phyloP scores from a whole-genome alignment of 92 coral and sea anemone species.

The Phenganax stokvisi region DNA sequence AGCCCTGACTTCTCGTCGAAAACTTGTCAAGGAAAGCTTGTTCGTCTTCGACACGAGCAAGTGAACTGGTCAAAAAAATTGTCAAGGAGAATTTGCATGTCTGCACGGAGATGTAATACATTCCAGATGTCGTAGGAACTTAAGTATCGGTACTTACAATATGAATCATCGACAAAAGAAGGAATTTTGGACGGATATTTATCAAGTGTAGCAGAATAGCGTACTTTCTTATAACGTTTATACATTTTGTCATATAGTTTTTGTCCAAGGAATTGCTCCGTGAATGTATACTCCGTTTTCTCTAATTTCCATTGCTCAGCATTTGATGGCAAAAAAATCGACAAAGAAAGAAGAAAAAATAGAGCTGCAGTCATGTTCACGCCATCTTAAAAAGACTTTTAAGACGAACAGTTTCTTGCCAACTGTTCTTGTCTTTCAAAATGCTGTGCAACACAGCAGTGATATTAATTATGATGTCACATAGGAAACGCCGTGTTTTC shows the following conservation, averaged over 20 bases:
- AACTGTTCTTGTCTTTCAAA: too few relatives aligned
- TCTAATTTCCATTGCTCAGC: not conserved
- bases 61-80: too few relatives aligned
- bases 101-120: too few relatives aligned
- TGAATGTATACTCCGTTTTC: too few relatives aligned
- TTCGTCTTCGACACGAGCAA: too few relatives aligned
- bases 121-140: not conserved
- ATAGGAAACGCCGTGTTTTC: not conserved
- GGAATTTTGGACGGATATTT: conserved; percentile 2
- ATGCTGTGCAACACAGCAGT: too few relatives aligned
- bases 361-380: not conserved
- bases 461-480: conserved; percentile 8
- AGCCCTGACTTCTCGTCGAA: too few relatives aligned
- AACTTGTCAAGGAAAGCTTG: too few relatives aligned
- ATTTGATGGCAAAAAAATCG: not conserved
- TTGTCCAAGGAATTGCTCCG: not conserved
- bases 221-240: not conserved
- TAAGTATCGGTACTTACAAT: not conserved
- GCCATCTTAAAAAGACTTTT: not conserved
- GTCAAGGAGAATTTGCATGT: too few relatives aligned
- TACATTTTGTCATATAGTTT: not conserved
- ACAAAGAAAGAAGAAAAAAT: not conserved
- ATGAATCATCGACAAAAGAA: not conserved
- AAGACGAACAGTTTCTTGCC: too few relatives aligned
- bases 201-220: not conserved